Base-by-base conservation (phyloP, 2,888 invertebrate species). In the Cerastis rubricosa region DNA sequence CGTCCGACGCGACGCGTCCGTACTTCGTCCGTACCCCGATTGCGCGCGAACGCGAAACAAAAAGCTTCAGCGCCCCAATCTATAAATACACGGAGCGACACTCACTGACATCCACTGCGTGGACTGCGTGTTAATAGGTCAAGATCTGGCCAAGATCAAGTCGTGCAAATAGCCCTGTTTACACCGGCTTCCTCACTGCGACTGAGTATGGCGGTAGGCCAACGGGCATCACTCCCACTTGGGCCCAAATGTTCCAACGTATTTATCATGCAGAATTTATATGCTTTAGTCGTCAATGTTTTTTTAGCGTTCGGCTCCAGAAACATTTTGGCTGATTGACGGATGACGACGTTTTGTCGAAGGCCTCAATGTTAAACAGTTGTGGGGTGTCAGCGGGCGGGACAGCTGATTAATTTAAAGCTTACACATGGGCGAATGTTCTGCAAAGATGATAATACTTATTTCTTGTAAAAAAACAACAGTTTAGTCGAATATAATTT, bases 121-220 rank as follows among this genome's bases (percentile, higher is more conserved):
- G 95, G 93, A 91, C 90, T 79, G 91, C 92, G 94, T 95, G 95
- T 96, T 96, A 95, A 96, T 96, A 95, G 96, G 96, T 96, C 96
- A 96, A 96, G 96, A 96, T 95, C 96, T 96, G 96, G 95, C 96
- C 96, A 96, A 96, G 96, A 96, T 96, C 96, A 96, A 89, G 92
- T 91, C 91, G 93, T 94, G 93, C 93, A 93, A 95, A 94, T 94
- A 93, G 92, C 92, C 92, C 91, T 95, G 95, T 95, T 95, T 95
- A 95, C 94, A 82, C 79, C 80, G 82, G 90, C 93, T 95, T 95
- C 94, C 93, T 93, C 90, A 81, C 75, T 78, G 83, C 81, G 81
- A 83, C 78, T 78, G 86, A 77, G 83, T 79, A 88, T 88, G 87
- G 89, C 90, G 87, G 85, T 85, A 89, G 85, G 85, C 87, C 93